Evolutionary conservation across 2,888 invertebrate species (phyloP), one percentile per base, ranked within the genome.

Genomic region (Tetragonula carbonaria): DNA sequence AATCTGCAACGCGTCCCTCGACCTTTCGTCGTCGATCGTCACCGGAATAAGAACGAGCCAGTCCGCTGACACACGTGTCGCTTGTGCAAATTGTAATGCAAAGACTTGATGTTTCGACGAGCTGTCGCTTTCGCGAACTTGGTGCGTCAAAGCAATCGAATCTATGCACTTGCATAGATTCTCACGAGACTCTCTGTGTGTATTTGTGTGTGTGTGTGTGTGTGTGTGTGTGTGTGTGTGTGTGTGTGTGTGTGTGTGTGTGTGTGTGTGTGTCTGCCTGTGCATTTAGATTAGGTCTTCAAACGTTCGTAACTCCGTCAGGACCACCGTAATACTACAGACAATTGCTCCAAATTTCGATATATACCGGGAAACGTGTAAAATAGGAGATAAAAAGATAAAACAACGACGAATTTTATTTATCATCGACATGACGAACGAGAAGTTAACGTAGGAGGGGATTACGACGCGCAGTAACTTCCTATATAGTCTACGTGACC

Each of bases 401-500:
- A 74, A n/a, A 28, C 28, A n/a, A 63, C 28, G 16, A 0, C 21
- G 33, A 16, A 21, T 1, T 53, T 13, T 0, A 18, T 21, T 65
- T 21, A 53, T 5, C 18, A 6, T 13, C 28, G 11, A 16, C 16
- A 14, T n/a, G 55, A 16, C 50, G 53, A 38, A 33, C 38, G 28
- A 16, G 5, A 23, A 23, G 0, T 23, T n/a, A 28, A 59, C n/a
- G 5, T 13, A n/a, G 57, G 45, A 33, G 33, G 45, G 45, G 8
- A 8, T 8, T 8, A 1, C 1, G 45, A 45, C 45, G 45, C 45
- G 45, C 45, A 45, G 45, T 45, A 45, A 80, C 66, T 74, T 78
- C 76, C 66, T 71, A 28, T 23, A 62, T 59, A 71, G 77, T 8
- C 83, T 89, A 89, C 91, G 91, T 91, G 91, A 89, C 88, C 78